A percentile compares a stretch with the other conserved stretches of the same genome.
Conservation (phyloP, 2,797 vertebrate genomes). For the Rhinophrynus dorsalis region DNA sequence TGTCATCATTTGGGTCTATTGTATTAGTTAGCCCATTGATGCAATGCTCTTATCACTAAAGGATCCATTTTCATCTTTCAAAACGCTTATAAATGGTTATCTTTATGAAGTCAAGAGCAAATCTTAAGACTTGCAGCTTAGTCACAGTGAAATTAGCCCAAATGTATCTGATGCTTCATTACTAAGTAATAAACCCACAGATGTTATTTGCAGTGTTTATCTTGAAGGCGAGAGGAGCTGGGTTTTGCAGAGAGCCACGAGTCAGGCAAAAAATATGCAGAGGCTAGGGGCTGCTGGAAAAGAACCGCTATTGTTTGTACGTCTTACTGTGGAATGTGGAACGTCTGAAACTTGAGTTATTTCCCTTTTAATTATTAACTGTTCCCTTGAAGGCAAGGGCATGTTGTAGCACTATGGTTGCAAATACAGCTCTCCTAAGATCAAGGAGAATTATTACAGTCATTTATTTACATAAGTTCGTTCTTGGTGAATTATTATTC, state of each 20-base stretch:
- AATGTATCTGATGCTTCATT: neutral
- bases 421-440: neutral
- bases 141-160: neutral
- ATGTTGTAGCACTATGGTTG: no score
- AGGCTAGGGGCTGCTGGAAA: neutral
- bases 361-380: neutral
- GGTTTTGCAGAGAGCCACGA: neutral
- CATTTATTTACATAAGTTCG: no score
- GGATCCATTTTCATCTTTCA: no score
- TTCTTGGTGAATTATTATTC: no score
- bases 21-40: no score
- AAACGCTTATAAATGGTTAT: neutral
- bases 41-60: no score
- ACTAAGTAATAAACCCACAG: conserved; percentile 2
- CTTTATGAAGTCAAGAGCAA: neutral
- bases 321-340: neutral
- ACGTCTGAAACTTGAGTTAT: neutral
- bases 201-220: conserved; percentile 1
- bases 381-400: no score
- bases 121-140: conserved; percentile 1
- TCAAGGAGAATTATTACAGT: neutral
- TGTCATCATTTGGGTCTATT: no score
- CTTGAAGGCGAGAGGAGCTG: neutral
- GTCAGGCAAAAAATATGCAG: neutral
- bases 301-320: neutral